Evolutionary conservation across 2,888 invertebrate genomes (phyloP).

Genomic region (Drosophila emarginata): DNA sequence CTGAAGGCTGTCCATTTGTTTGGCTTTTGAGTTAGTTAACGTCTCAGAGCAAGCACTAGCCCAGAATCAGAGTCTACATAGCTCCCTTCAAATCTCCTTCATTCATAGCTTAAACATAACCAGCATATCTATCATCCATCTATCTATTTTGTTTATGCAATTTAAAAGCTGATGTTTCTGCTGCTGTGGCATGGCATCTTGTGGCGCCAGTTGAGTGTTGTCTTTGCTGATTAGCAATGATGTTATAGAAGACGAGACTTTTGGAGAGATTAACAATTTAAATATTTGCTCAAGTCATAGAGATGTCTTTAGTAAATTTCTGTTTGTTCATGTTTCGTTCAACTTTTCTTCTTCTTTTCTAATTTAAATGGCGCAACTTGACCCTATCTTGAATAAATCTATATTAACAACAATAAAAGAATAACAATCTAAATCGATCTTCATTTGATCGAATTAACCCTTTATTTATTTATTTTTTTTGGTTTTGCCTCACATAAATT

Average conservation of each 20-base stretch:
- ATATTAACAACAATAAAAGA: background rate
- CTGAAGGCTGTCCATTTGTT: slow-evolving; percentile 76
- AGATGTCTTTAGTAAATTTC: slow-evolving; percentile 21
- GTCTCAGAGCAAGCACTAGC: slow-evolving; percentile 10
- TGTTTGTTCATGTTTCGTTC: slow-evolving; percentile 17
- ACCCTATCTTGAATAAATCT: background rate
- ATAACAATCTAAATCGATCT: background rate
- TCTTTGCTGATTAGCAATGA: slow-evolving; percentile 70
- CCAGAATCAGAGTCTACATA: too few species aligned
- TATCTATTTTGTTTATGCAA: slow-evolving; percentile 63
- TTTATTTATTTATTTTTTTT: too few species aligned
- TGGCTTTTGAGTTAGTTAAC: slow-evolving; percentile 74
- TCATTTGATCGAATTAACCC: background rate
- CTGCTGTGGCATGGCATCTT: slow-evolving; percentile 38
- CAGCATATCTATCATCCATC: slow-evolving; percentile 14
- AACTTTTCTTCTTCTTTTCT: slow-evolving; percentile 2
- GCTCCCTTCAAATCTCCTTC: slow-evolving; percentile 4
- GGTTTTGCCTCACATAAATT: slow-evolving; percentile 57
- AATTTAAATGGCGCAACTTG: slow-evolving; percentile 8
- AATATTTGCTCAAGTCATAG: slow-evolving; percentile 49
- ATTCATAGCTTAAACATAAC: slow-evolving; percentile 17
- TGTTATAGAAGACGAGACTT: slow-evolving; percentile 15
- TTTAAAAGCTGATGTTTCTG: slow-evolving; percentile 42
- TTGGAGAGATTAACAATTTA: slow-evolving; percentile 33
- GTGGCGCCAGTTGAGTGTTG: slow-evolving; percentile 68